Evolutionary conservation across 2,113 vertebrate genomes (phyloP).

Genomic region (Chaetorhynchus papuensis): DNA sequence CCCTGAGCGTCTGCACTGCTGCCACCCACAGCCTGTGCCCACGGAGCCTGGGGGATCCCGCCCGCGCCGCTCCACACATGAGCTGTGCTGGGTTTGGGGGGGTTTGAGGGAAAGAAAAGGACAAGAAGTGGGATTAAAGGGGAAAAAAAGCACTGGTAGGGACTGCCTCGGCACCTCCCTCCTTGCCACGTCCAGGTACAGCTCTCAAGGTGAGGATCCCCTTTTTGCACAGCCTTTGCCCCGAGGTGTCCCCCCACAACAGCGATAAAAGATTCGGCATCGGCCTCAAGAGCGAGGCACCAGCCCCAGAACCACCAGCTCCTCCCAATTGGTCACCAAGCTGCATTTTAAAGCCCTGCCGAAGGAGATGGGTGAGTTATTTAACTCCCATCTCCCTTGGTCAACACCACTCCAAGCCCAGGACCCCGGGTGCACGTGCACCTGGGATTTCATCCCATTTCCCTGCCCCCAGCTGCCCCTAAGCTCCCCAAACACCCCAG

Average conservation of each 20-base stretch:
- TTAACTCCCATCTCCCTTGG: background rate
- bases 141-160: accelerated
- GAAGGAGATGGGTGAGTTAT: background rate
- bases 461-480: background rate
- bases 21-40: background rate
- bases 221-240: background rate
- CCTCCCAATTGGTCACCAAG: background rate
- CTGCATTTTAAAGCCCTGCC: background rate
- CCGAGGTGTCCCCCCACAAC: accelerated
- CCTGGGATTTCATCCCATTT: background rate
- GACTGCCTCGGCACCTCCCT: background rate
- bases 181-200: too few species aligned
- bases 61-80: accelerated
- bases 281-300: background rate
- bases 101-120: too few species aligned
- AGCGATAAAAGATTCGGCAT: accelerated
- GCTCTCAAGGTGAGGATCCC: background rate
- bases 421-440: accelerated
- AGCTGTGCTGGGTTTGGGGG: background rate
- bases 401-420: background rate
- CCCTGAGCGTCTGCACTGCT: accelerated
- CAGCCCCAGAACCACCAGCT: background rate
- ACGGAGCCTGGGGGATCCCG: accelerated
- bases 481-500: too few species aligned
- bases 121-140: background rate